Percentiles rank a stretch among this genome's conserved stretches.
phyloP scores from a whole-genome alignment of 2,797 vertebrate genomes.

The Diplodus puntazzo region DNA sequence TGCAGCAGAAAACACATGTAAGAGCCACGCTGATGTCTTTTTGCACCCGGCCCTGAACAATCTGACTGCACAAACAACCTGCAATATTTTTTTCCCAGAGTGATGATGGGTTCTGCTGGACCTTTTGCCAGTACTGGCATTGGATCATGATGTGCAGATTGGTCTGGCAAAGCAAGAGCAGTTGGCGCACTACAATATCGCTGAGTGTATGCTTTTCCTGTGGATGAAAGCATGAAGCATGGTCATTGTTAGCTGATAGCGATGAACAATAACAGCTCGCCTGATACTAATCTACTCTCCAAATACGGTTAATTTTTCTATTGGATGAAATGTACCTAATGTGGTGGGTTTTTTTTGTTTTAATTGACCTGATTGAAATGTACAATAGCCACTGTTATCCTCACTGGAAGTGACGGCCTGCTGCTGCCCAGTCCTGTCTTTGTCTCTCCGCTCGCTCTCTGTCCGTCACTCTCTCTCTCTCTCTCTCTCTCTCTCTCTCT shows the following conservation, averaged over 20 bases:
- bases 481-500: constrained; percentile 32
- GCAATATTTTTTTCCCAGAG: background rate
- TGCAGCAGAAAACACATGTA: background rate
- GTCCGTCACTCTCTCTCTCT: constrained; percentile 19
- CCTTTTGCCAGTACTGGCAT: constrained; percentile 44
- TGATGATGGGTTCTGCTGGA: constrained; percentile 19
- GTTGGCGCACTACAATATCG: constrained; percentile 22
- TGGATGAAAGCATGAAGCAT: constrained; percentile 60
- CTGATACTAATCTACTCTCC: constrained; percentile 52
- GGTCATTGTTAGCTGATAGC: constrained; percentile 53
- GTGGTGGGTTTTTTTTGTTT: background rate
- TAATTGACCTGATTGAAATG: constrained; percentile 10
- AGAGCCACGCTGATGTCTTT: background rate
- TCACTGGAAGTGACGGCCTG: constrained; percentile 16
- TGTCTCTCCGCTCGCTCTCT: background rate
- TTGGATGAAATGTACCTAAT: constrained; percentile 19
- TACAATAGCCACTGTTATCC: background rate
- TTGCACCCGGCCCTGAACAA: background rate
- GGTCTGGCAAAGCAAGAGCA: constrained; percentile 21
- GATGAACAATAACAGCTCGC: constrained; percentile 62
- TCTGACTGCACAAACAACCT: constrained; percentile 1
- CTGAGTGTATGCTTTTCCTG: constrained; percentile 37
- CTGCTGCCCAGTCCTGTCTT: constrained; percentile 14
- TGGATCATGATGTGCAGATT: constrained; percentile 19
- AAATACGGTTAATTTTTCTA: constrained; percentile 45